Evolutionary conservation across 53 echinoderm and acorn worm species (phyloP).

Genomic region (Stichopus horrens): DNA sequence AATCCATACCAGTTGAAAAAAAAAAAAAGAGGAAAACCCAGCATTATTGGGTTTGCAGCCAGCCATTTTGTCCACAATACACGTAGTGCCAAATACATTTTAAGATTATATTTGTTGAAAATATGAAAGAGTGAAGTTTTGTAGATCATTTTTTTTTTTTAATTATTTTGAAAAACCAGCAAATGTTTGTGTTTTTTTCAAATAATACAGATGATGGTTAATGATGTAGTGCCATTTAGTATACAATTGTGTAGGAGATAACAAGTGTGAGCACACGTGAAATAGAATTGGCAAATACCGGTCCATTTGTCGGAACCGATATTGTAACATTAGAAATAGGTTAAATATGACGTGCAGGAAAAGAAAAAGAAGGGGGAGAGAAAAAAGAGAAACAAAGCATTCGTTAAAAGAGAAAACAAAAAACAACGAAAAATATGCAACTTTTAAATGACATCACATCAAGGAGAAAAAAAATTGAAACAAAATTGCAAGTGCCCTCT

Average conservation of each 20-base stretch:
- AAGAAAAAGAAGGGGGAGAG: slow-evolving; percentile 12
- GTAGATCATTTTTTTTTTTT: too few relatives aligned
- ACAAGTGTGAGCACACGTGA: not conserved
- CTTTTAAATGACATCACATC: slow-evolving; percentile 21
- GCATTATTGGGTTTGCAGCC: too few relatives aligned
- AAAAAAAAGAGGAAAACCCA: too few relatives aligned
- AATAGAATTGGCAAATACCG: not conserved
- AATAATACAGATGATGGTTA: not conserved
- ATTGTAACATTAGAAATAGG: slow-evolving; percentile 15
- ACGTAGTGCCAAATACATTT: too few relatives aligned
- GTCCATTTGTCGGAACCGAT: not conserved
- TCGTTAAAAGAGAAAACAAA: slow-evolving; percentile 18
- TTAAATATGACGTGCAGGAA: slow-evolving; percentile 17
- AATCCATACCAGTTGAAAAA: too few relatives aligned
- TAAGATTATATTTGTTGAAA: too few relatives aligned
- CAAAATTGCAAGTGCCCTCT: not conserved
- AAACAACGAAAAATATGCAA: slow-evolving; percentile 23
- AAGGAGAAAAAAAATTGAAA: not conserved
- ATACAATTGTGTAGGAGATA: not conserved
- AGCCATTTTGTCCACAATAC: too few relatives aligned
- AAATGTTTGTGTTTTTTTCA: not conserved
- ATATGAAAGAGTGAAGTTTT: too few relatives aligned
- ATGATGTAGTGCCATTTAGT: not conserved
- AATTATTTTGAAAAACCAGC: too few relatives aligned
- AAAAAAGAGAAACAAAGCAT: slow-evolving; percentile 19